Conservation (phyloP, 2,113 vertebrate genomes). For the Scalopus aquaticus region DNA sequence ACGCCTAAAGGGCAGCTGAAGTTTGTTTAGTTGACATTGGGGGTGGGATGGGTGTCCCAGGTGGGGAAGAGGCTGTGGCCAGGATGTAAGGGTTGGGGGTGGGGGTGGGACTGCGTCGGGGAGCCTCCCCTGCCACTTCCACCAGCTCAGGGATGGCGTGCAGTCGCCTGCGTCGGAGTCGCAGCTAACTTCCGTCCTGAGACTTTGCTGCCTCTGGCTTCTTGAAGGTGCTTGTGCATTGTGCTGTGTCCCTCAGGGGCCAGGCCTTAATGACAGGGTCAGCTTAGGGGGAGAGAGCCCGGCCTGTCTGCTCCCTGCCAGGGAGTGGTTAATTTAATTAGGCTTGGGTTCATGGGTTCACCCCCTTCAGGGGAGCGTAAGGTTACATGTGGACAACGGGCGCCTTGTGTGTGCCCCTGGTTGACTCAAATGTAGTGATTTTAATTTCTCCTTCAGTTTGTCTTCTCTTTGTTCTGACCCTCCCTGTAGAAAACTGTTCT, state of each 20-base stretch:
- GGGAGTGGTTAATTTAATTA: slow-evolving; percentile 81
- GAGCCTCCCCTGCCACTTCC: background rate
- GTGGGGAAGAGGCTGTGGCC: background rate
- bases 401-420: slow-evolving; percentile 74
- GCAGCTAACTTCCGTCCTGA: no score
- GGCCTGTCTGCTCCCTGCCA: slow-evolving; percentile 52
- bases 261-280: background rate
- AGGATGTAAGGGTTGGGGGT: background rate
- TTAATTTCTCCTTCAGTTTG: slow-evolving; percentile 74
- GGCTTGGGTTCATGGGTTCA: slow-evolving; percentile 67
- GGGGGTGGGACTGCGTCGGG: rapidly evolving
- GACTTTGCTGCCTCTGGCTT: background rate
- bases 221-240: background rate
- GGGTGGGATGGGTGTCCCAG: background rate
- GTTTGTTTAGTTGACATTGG: background rate
- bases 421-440: background rate
- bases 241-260: background rate
- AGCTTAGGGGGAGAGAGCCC: background rate
- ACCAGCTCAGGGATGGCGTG: rapidly evolving
- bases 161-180: background rate
- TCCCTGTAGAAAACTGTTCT: slow-evolving; percentile 41
- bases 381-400: slow-evolving; percentile 74
- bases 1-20: background rate
- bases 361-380: slow-evolving; percentile 66
- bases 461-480: slow-evolving; percentile 65